These are phyloP conservation scores for Drosophila anceps DNA, from an alignment of 2,888 invertebrate species.

Conservation along the genomic window DNA sequence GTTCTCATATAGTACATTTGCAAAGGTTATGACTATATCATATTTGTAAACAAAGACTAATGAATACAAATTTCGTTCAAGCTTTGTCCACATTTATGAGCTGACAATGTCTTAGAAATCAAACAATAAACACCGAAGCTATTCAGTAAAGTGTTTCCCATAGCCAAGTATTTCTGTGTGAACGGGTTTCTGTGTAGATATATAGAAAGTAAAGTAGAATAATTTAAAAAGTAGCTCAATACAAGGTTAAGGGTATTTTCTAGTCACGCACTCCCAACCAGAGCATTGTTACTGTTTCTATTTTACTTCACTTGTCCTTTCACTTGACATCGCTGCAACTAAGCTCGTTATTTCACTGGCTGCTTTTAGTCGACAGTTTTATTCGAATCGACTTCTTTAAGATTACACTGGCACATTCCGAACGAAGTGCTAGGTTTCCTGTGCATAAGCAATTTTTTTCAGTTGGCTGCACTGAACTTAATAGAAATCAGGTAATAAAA, in stretches of 20 bases:
- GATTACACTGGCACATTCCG: slow-evolving; percentile 42
- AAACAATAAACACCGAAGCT: background rate
- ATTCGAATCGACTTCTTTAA: slow-evolving; percentile 26
- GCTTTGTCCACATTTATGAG: too few species aligned
- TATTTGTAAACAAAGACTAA: too few species aligned
- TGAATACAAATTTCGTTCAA: too few species aligned
- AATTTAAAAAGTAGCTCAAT: background rate
- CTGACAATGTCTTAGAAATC: background rate
- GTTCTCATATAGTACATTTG: too few species aligned
- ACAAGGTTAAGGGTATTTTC: background rate
- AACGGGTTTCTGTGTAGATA: background rate
- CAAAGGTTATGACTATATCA: too few species aligned
- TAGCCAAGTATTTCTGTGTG: background rate
- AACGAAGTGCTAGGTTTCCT: slow-evolving; percentile 23
- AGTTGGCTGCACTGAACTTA: slow-evolving; percentile 24
- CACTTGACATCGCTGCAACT: slow-evolving; percentile 12
- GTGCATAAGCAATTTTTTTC: slow-evolving; percentile 43
- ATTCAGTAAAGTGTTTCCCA: background rate
- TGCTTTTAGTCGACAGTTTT: slow-evolving; percentile 39
- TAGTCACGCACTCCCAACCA: background rate
- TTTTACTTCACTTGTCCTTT: slow-evolving; percentile 24
- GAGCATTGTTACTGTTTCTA: slow-evolving; percentile 8
- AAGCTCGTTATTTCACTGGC: slow-evolving; percentile 51
- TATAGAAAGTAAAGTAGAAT: background rate
- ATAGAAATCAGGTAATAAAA: slow-evolving; percentile 37